Evolutionary conservation across 1,140 invertebrate genomes (phyloP), one percentile per base, ranked within the genome.

Genomic region (Pseudomyrmex sp.): DNA sequence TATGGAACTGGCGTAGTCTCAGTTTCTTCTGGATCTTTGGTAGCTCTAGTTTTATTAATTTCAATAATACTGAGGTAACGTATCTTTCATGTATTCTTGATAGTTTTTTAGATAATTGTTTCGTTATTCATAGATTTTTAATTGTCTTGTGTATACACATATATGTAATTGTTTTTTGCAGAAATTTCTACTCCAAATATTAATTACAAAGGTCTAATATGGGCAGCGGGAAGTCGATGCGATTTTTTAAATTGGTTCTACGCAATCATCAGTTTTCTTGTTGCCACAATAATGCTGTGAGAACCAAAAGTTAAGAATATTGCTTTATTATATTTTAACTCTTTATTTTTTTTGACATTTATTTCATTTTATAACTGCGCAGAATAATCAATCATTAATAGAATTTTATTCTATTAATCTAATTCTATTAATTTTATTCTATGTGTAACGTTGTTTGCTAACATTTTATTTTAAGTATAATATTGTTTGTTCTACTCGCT

Each of bases 151-250:
- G 18, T 66, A 65, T 63, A 46, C 20, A 26, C 13, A 0, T 13
- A 1, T 20, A 3, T 13, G 0, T 62, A 5, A 12, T 62, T 10
- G 20, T 48, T 54, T 50, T 62, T 88, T 88, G 0, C 86, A 96
- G 96, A 96, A 95, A 96, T 95, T 90, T 95, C 94, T 88, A 95
- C 95, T 88, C 96, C 96, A 92, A 96, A 97, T 93, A 96, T 96
- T 96, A 96, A 96, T 91, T 96, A 95, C 89, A 94, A 95, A 0
- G 96, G 96, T 23, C 91, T 97, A 2, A 85, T 91, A 18, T 92
- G 92, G 92, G 92, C 92, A 56, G 73, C 85, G 8, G 89, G 80
- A 63, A 88, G 75, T 84, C 89, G 85, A 54, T 91, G 91, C 68
- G 61, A 79, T 20, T 73, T 88, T 69, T 91, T 90, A 59, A 89